Base-by-base conservation (phyloP, 1,140 invertebrate species). In the Leptinotarsa defecta region DNA sequence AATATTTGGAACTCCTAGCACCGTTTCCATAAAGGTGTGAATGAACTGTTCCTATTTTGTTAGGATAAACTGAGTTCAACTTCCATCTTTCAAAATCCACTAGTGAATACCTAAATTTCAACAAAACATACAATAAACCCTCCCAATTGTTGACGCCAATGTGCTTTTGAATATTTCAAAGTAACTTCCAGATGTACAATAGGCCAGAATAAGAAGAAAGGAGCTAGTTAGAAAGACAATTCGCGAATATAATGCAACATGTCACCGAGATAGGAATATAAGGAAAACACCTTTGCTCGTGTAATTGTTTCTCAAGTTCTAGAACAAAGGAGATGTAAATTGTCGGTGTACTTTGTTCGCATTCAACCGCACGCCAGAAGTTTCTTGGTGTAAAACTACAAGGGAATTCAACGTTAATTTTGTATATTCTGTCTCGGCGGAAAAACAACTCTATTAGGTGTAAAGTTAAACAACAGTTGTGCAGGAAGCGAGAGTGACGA, bases 171-270 rank as follows among this genome's bases (percentile, higher is more conserved):
- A 78, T 73, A 80, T 79, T 82, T 81, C 81, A 80, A 81, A 81
- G 81, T 82, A 81, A 82, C 81, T 82, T 82, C 81, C 78, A 81
- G 81, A 77, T 71, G 76, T 76, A 81, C 79, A 81, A 81, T 81
- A 77, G 79, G 79, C 77, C 79, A 79, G 74, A 80, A 78, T 76
- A 61, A 57, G 74, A 74, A 73, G 76, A 78, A 79, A 81, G 79
- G 79, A 81, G 78, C 78, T 81, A 74, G 79, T 81, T 79, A 81
- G 74, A 75, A 78, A 77, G 22, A 77, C 79, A 79, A 75, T 71
- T 74, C 74, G 68, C 70, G 71, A 78, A 67, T 74, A 80, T 80
- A 80, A 80, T 80, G 75, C 79, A 71, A 74, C 74, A 68, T 77
- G 79, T 79, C 79, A 76, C 61, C 68, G 63, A 77, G 69, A 74